Evolutionary conservation across 2,888 invertebrate species (phyloP).

Genomic region (Parelbella ahira): DNA sequence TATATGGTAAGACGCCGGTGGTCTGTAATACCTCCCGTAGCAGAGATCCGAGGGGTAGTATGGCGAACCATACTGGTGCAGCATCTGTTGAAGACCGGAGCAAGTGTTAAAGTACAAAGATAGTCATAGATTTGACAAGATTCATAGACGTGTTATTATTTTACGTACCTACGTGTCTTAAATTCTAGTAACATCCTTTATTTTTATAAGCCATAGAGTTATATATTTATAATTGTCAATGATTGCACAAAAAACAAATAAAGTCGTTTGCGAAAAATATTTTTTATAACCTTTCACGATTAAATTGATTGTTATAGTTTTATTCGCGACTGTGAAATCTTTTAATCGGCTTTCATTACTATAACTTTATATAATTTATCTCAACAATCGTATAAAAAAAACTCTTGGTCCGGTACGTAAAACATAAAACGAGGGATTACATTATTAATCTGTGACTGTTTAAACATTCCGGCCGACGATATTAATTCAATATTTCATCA

Average conservation of each 20-base stretch:
- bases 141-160: no score
- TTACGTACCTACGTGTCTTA: no score
- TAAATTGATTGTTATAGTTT: no score
- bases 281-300: no score
- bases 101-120: background rate
- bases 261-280: no score
- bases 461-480: constrained; percentile 16
- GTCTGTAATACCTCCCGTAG: constrained; percentile 70
- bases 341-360: no score
- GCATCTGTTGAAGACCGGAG: constrained; percentile 51
- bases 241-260: no score
- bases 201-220: no score
- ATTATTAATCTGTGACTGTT: constrained; percentile 11
- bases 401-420: constrained; percentile 7
- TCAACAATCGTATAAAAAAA: constrained; percentile 7
- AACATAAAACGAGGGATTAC: constrained; percentile 7
- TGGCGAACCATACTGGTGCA: constrained; percentile 68
- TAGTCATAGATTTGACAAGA: no score
- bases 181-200: no score
- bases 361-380: constrained; percentile 12
- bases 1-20: constrained; percentile 75
- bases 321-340: no score
- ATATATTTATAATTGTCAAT: no score
- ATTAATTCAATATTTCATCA: constrained; percentile 22
- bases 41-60: constrained; percentile 71